Percentiles rank a stretch among this genome's conserved stretches.
Evolutionary conservation across 1,140 invertebrate genomes (phyloP).

Genomic region (Laupala kohalensis): DNA sequence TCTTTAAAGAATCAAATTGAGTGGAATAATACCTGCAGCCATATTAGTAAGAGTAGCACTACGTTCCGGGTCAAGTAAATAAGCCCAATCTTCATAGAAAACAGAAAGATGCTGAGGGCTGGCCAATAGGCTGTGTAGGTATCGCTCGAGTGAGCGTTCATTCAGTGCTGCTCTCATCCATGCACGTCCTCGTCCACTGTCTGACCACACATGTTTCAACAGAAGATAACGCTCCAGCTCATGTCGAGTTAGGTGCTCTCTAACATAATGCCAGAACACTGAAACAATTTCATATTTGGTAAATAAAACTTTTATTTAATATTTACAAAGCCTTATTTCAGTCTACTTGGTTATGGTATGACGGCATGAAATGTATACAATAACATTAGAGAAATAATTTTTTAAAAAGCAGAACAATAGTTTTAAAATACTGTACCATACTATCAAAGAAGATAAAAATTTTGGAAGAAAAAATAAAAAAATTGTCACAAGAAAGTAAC

Average conservation of each 20-base stretch:
- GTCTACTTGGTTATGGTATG: too few relatives aligned
- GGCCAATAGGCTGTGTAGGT: constrained; percentile 58
- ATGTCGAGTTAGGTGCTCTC: constrained; percentile 65
- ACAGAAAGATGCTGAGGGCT: constrained; percentile 45
- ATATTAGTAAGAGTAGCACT: constrained; percentile 62
- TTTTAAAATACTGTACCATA: too few relatives aligned
- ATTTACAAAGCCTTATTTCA: too few relatives aligned
- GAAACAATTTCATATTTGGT: too few relatives aligned
- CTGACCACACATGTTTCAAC: constrained; percentile 67
- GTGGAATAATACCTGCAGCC: constrained; percentile 74
- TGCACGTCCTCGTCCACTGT: constrained; percentile 67
- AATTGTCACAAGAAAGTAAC: too few relatives aligned
- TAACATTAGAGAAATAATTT: too few relatives aligned
- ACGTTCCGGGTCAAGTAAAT: constrained; percentile 61
- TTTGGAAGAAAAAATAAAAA: too few relatives aligned
- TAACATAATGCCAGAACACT: constrained; percentile 51
- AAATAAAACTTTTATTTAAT: too few relatives aligned
- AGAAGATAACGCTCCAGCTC: constrained; percentile 72
- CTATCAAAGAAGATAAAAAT: too few relatives aligned
- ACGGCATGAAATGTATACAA: too few relatives aligned
- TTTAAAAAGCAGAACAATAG: too few relatives aligned
- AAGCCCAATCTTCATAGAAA: constrained; percentile 76
- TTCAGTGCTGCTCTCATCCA: constrained; percentile 78
- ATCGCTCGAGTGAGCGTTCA: constrained; percentile 77
- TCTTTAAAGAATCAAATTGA: too few relatives aligned